Evolutionary conservation across 1,140 invertebrate genomes (phyloP).

Genomic region (Bombus superbus): DNA sequence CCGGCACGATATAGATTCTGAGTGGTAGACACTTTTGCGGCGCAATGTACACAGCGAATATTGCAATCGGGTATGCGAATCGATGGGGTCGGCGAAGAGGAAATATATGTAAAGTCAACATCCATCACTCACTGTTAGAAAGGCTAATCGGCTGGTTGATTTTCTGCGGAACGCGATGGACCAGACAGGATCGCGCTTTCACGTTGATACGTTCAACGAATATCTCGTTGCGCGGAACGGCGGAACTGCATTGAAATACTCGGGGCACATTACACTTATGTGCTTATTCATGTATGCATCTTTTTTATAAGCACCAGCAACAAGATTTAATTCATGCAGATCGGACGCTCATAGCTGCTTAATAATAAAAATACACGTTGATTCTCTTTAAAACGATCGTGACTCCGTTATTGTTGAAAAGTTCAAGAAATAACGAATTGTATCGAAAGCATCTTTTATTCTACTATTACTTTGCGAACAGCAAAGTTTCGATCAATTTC

Average conservation of each 20-base stretch:
- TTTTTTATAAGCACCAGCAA: too few species aligned
- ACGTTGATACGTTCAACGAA: slow-evolving; percentile 19
- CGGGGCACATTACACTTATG: not conserved
- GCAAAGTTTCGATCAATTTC: too few species aligned
- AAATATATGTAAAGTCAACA: slow-evolving; percentile 72
- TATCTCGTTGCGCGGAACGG: not conserved
- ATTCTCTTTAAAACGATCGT: not conserved
- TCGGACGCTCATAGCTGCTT: not conserved
- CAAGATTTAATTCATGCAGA: not conserved
- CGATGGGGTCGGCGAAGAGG: slow-evolving; percentile 67
- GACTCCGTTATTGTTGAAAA: not conserved
- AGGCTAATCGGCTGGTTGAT: slow-evolving; percentile 68
- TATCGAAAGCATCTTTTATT: not conserved
- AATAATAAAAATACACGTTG: not conserved
- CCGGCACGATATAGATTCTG: slow-evolving; percentile 60
- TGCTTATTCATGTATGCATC: not conserved
- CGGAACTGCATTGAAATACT: not conserved
- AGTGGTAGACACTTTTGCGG: slow-evolving; percentile 57
- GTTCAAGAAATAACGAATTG: not conserved
- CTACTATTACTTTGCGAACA: too few species aligned
- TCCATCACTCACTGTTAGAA: slow-evolving; percentile 70
- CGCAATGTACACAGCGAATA: slow-evolving; percentile 68
- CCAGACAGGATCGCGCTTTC: slow-evolving; percentile 1
- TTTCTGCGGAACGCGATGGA: slow-evolving; percentile 61
- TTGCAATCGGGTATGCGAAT: slow-evolving; percentile 69